A percentile compares a stretch with the other conserved stretches of the same genome.
These are phyloP conservation scores for Sebastes miniatus DNA, from an alignment of 2,797 vertebrate genomes.

Conservation along the genomic window DNA sequence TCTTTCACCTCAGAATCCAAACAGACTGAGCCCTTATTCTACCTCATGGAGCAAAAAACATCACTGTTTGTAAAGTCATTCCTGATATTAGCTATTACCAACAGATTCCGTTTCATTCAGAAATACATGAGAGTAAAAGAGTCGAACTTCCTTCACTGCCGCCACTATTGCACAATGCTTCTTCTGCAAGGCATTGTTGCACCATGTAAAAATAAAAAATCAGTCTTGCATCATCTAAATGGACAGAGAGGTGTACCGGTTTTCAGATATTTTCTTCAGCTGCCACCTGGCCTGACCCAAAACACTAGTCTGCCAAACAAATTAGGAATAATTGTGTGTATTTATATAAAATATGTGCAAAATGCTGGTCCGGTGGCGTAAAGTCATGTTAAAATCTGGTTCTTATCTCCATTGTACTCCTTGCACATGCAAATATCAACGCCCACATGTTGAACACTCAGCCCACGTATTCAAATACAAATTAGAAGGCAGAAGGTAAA, in stretches of 20 bases:
- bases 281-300: not conserved
- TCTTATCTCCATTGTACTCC: conserved; percentile 12
- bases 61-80: conserved; percentile 18
- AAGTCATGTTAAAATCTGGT: not conserved
- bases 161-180: not conserved
- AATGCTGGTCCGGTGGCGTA: not conserved
- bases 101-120: conserved; percentile 3
- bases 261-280: not conserved
- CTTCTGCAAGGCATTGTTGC: not conserved
- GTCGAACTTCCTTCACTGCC: not conserved
- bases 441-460: conserved; percentile 3
- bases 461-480: conserved; percentile 22
- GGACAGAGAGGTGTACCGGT: not conserved
- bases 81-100: conserved; percentile 13
- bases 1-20: conserved; percentile 45
- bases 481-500: conserved; percentile 13
- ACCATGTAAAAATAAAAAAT: not conserved
- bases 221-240: not conserved
- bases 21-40: conserved; percentile 23
- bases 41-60: not conserved
- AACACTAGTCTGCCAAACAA: not conserved
- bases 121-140: not conserved
- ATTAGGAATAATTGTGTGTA: not conserved
- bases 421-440: conserved; percentile 21
- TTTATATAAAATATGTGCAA: not conserved